Conservation (phyloP, 92 coral and sea anemone genomes). For the Isaurus tuberculatus region DNA sequence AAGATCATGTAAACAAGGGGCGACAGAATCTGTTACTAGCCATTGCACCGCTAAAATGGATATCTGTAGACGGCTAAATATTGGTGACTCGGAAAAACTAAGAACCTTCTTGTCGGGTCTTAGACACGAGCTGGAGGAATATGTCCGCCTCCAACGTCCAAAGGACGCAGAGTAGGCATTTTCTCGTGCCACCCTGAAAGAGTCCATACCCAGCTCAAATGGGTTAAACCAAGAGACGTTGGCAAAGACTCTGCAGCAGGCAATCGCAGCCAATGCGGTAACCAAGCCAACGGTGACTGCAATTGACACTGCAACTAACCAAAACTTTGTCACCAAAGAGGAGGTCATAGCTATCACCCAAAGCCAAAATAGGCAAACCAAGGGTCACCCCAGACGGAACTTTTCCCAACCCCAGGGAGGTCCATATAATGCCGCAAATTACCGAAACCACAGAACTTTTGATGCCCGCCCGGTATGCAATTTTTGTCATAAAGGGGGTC, state of each 20-base stretch:
- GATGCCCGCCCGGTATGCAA: too few relatives aligned
- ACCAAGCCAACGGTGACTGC: too few relatives aligned
- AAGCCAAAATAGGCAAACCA: not conserved
- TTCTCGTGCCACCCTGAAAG: not conserved
- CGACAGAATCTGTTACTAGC: not conserved
- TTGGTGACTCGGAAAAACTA: not conserved
- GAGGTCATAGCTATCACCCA: too few relatives aligned
- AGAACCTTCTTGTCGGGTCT: not conserved
- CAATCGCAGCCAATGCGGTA: too few relatives aligned
- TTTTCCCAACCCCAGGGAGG: not conserved
- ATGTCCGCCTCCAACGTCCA: constrained; percentile 7
- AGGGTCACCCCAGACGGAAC: not conserved
- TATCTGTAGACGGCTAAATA: not conserved
- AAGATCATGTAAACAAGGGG: not conserved
- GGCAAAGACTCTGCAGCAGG: too few relatives aligned
- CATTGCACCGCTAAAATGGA: not conserved
- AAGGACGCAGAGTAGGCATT: not conserved
- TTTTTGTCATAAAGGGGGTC: too few relatives aligned
- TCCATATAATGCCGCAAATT: not conserved
- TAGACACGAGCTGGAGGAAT: not conserved
- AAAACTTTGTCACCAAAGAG: too few relatives aligned
- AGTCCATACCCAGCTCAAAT: not conserved
- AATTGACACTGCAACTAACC: too few relatives aligned
- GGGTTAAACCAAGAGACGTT: too few relatives aligned
- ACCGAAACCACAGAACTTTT: too few relatives aligned